Evolutionary conservation across 2,888 invertebrate genomes (phyloP).

Genomic region (Lomographa bimaculata): DNA sequence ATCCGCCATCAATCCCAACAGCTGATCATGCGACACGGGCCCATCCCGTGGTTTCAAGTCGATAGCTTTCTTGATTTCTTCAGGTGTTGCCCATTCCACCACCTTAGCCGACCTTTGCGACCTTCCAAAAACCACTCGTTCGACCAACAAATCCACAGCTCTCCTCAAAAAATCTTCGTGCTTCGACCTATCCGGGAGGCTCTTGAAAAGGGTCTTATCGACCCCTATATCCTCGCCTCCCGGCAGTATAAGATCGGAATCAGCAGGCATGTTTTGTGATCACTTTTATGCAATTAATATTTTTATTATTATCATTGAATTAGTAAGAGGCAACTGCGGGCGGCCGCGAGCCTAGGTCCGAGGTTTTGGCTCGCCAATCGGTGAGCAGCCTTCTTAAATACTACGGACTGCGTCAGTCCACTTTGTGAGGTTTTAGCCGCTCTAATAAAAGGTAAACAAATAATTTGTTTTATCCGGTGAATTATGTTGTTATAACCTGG

Average conservation of each 20-base stretch:
- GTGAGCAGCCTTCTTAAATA: slow-evolving; percentile 76
- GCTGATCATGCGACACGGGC: slow-evolving; percentile 86
- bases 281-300: slow-evolving; percentile 41
- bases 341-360: slow-evolving; percentile 59
- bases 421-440: slow-evolving; percentile 66
- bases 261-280: slow-evolving; percentile 68
- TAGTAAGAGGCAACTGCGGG: slow-evolving; percentile 50
- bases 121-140: slow-evolving; percentile 90
- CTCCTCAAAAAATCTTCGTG: slow-evolving; percentile 90
- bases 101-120: slow-evolving; percentile 89
- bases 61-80: slow-evolving; percentile 86
- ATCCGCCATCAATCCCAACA: slow-evolving; percentile 86
- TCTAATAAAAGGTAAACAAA: slow-evolving; percentile 42
- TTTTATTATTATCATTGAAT: slow-evolving; percentile 44
- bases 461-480: slow-evolving; percentile 28
- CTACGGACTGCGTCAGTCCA: slow-evolving; percentile 64
- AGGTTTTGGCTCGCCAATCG: slow-evolving; percentile 64
- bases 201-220: slow-evolving; percentile 75
- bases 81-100: slow-evolving; percentile 91
- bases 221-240: slow-evolving; percentile 55
- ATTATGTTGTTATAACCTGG: slow-evolving; percentile 5
- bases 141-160: slow-evolving; percentile 88
- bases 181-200: slow-evolving; percentile 84
- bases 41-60: slow-evolving; percentile 85
- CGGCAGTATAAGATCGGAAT: slow-evolving; percentile 69